A percentile compares a stretch with the other conserved stretches of the same genome.
phyloP scores from a whole-genome alignment of 2,888 invertebrate species.

The Nephrotoma guestfalica region DNA sequence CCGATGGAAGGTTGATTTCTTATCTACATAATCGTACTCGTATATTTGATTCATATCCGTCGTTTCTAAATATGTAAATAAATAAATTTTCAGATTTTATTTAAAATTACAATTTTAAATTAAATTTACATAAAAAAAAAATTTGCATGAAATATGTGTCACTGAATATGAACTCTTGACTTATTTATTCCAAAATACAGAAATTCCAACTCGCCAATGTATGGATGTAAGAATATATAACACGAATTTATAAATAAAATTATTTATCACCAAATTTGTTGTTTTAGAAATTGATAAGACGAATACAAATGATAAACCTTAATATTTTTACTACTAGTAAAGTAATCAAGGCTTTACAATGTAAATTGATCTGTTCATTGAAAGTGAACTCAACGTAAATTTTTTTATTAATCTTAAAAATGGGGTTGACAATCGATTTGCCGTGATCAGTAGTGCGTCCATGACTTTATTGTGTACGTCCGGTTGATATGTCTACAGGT shows the following conservation, averaged over 20 bases:
- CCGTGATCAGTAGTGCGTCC: too few species aligned
- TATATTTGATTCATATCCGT: background rate
- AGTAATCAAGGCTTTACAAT: background rate
- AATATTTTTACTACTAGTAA: background rate
- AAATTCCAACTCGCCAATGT: background rate
- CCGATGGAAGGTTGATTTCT: background rate
- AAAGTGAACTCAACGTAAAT: too few species aligned
- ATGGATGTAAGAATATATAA: background rate
- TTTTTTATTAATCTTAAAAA: too few species aligned
- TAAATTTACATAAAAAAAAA: background rate
- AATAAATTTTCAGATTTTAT: background rate
- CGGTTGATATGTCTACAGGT: too few species aligned
- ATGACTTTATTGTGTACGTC: too few species aligned
- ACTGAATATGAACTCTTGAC: conserved; percentile 2
- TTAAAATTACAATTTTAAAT: background rate
- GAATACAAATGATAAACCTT: background rate
- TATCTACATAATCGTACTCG: background rate
- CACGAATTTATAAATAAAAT: background rate
- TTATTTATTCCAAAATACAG: background rate
- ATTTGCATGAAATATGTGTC: conserved; percentile 2
- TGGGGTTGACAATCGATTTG: too few species aligned
- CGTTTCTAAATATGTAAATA: background rate
- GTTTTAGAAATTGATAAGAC: background rate
- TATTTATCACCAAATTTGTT: background rate
- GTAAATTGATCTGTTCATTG: too few species aligned